Evolutionary conservation across 2,888 invertebrate genomes (phyloP), one percentile per base, ranked within the genome.

Genomic region (Schrankia costaestrigalis): DNA sequence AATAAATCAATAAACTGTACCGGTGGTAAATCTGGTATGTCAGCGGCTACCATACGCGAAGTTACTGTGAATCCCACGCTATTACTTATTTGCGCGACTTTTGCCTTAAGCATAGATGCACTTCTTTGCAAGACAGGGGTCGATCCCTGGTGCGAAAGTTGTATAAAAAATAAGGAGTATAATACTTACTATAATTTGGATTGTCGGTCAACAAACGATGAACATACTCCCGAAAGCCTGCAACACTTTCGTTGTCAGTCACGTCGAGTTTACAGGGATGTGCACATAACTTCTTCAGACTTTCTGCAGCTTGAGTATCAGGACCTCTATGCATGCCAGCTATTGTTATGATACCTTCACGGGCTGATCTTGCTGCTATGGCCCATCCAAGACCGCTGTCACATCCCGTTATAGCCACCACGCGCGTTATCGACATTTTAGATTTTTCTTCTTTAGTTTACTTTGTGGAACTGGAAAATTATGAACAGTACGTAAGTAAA

Each of bases 381-480:
- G 92, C 91, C 78, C 91, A 94, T 34, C 96, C 96, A 9, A 96
- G 87, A 2, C 96, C 96, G 36, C 95, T 93, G 77, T 96, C 96
- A 69, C 96, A 96, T 23, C 96, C 96, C 4, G 94, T 95, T 50
- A 96, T 92, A 10, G 95, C 88, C 21, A 93, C 84, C 2, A 93
- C 89, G 35, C 78, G 64, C 7, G 58, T 77, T 28, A 73, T 49
- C 2, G 71, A 56, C 79, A 81, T 77, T 26, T 11, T 11, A 11
- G 13, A 24, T 1, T 9, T 18, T n/a, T 8, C 3, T 12, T 12
- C 5, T 21, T 8, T 3, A 21, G 21, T 4, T 8, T 21, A 3
- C 21, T 7, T n/a, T 21, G n/a, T 24, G 13, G 7, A 24, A n/a
- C n/a, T n/a, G n/a, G n/a, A n/a, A n/a, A n/a, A n/a, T n/a, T n/a